Conservation (phyloP, 2,113 vertebrate species). For the Myotis lucifugus region DNA sequence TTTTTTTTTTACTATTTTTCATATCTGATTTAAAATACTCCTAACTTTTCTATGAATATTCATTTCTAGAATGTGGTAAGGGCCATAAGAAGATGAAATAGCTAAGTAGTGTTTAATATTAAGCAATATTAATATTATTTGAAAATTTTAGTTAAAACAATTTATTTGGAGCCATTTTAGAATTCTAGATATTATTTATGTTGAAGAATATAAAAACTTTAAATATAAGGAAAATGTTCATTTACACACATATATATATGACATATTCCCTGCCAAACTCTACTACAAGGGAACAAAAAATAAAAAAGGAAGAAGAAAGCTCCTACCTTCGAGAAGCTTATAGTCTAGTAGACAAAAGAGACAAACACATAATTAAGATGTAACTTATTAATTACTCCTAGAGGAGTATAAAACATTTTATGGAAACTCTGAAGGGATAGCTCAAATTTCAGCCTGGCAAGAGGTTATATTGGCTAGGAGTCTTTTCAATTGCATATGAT, state of each 20-base stretch:
- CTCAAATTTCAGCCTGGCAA: background rate
- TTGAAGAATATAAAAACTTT: background rate
- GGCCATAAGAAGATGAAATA: background rate
- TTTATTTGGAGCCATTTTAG: background rate
- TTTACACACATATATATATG: background rate
- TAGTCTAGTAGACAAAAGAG: background rate
- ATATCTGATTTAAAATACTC: background rate
- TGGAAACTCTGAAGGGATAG: background rate
- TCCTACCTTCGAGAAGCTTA: background rate
- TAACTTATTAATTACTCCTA: background rate
- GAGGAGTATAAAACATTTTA: background rate
- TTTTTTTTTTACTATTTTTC: background rate
- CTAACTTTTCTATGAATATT: background rate
- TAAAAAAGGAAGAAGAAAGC: background rate
- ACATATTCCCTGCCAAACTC: background rate
- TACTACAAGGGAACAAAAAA: background rate
- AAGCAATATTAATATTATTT: background rate
- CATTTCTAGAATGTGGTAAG: background rate
- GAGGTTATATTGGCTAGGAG: background rate
- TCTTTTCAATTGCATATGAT: background rate
- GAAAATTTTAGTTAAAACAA: background rate
- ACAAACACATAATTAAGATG: background rate
- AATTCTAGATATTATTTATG: background rate
- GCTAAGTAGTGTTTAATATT: background rate
- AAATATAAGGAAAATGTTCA: background rate